phyloP scores from a whole-genome alignment of 2,113 vertebrate species.

The Arenaria interpres region DNA sequence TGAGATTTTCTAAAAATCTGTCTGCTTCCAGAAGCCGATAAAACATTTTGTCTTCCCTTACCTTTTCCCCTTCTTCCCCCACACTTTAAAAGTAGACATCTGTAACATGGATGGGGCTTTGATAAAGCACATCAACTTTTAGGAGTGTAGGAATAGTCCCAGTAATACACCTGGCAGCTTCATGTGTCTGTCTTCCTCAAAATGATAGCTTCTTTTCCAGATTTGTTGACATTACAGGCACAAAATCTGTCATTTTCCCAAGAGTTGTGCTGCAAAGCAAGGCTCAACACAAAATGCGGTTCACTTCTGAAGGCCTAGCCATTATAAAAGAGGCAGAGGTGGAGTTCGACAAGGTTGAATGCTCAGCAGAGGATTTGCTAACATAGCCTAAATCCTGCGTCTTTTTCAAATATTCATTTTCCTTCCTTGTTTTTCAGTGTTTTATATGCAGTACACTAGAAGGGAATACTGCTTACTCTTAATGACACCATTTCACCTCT shows the following conservation, averaged over 20 bases:
- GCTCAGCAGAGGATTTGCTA: background rate
- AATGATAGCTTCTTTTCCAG: background rate
- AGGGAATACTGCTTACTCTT: background rate
- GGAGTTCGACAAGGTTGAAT: background rate
- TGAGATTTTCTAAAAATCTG: slow-evolving; percentile 33
- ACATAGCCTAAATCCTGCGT: background rate
- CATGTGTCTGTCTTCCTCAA: background rate
- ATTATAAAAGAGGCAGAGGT: background rate
- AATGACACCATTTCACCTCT: slow-evolving; percentile 7
- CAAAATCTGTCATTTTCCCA: background rate
- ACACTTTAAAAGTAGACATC: background rate
- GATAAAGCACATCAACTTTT: background rate
- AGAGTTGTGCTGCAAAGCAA: background rate
- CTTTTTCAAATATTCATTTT: background rate
- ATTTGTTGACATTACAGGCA: background rate
- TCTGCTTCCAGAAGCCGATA: background rate
- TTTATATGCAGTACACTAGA: background rate
- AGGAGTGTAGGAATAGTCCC: background rate
- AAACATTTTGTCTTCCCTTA: background rate
- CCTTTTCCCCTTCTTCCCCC: background rate
- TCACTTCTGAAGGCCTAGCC: background rate
- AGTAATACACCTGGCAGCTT: background rate
- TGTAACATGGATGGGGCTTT: background rate
- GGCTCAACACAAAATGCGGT: background rate
- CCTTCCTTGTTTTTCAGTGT: background rate